Evolutionary conservation across 2,797 vertebrate genomes (phyloP), one percentile per base, ranked within the genome.

Genomic region (Lutjanus argentimaculatus): DNA sequence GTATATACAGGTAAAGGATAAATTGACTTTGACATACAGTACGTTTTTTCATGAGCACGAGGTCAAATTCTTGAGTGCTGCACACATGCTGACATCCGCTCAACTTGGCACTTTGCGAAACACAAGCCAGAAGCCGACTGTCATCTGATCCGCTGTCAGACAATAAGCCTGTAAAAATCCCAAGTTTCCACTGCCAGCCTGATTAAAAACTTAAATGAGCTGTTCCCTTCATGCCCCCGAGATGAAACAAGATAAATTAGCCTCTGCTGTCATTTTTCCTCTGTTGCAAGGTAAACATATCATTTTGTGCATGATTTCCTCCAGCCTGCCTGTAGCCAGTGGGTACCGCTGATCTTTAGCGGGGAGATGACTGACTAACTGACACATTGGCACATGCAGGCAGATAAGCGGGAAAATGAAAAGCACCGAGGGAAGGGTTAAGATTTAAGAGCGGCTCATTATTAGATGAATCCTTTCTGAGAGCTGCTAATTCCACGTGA

Each of bases 11-110:
- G 43, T 70, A 10, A 67, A 64, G 58, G 36, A 64, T 79, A 25
- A 71, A 83, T 72, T 67, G 51, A 80, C 58, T 84, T 71, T 79
- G 82, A 88, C 77, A 43, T 59, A 21, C 49, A 64, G 63, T 45
- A 2, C 6, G 6, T 85, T 76, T 84, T 83, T 85, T 75, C 66
- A 14, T 17, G 30, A 67, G 63, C 64, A 67, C 6, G 1, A 66
- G 89, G 86, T 89, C 77, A 91, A 80, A 91, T 92, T 89, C 86
- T 87, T 91, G 77, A 85, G 51, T 85, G 63, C 76, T 30, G 52
- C 85, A 83, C 86, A 81, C 82, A 92, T 59, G 80, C 78, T 80
- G 80, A 86, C 88, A 62, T 89, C 85, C 49, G 62, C 77, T 87
- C 51, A 7, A 79, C 83, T 69, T 51, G 61, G 73, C 42, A 19